Evolutionary conservation across 2,888 invertebrate species (phyloP), one percentile per base, ranked within the genome.

Genomic region (Lithosia quadra): DNA sequence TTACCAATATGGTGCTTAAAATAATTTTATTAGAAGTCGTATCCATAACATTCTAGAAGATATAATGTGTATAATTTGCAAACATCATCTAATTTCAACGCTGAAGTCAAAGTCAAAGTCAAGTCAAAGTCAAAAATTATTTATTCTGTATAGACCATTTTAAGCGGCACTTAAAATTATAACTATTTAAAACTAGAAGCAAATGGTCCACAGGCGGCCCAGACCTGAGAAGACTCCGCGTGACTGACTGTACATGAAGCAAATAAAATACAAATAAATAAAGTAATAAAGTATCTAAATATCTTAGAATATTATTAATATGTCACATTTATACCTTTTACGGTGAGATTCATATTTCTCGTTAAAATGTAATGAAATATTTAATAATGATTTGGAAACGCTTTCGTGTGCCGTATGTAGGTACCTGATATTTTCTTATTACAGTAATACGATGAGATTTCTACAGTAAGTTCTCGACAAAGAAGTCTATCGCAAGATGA

Each of bases 301-400:
- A 22, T 33, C 18, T 28, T 61, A 39, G 43, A 28, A 28, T 21
- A 63, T 13, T 34, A 53, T 63, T 15, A 34, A 53, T 53, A 21
- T 9, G 24, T 55, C 22, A 55, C 55, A 63, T 53, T 63, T 55
- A 15, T 55, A 36, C 55, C 34, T 55, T 55, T 15, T 22, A 10
- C 22, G 10, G 49, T 24, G 22, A 18, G n/a, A 53, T 24, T 55
- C 62, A 22, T 64, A 24, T 73, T 22, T n/a, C 56, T n/a, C 55
- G 55, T 34, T 55, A 10, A 43, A 64, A 62, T 4, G 39, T 64
- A 64, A 68, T 64, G 2, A 34, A 65, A 68, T 18, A 65, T 65
- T 59, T 55, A 65, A 63, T 65, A 65, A 73, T 65, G 36, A 60
- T 65, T 56, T 22, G 18, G n/a, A 56, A 65, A 22, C n/a, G 55